A percentile compares a stretch with the other conserved stretches of the same genome.
These are phyloP conservation scores for Papilio machaon DNA, from an alignment of 1,140 invertebrate species.

Conservation along the genomic window DNA sequence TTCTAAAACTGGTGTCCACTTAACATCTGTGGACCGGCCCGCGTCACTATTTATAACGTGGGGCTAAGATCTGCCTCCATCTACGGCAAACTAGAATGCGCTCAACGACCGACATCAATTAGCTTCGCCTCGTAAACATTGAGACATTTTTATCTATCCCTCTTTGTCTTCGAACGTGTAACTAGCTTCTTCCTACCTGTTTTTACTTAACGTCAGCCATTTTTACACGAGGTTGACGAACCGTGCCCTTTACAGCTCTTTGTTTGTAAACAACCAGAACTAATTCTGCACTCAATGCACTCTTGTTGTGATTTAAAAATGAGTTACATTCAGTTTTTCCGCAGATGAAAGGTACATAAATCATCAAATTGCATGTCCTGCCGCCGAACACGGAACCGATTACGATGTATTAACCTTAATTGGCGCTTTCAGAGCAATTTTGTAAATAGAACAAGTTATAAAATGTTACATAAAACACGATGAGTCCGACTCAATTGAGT, in stretches of 20 bases:
- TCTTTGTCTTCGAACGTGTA: slow-evolving; percentile 53
- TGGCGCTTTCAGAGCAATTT: slow-evolving; percentile 31
- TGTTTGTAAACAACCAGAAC: slow-evolving; percentile 60
- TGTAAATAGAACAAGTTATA: slow-evolving; percentile 38
- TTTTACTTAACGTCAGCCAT: slow-evolving; percentile 45
- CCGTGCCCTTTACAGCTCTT: slow-evolving; percentile 54
- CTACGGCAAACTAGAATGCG: slow-evolving; percentile 72
- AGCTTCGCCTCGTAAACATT: slow-evolving; percentile 60
- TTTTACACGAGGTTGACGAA: slow-evolving; percentile 62
- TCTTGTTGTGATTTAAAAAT: slow-evolving; percentile 8
- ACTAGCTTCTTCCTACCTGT: slow-evolving; percentile 54
- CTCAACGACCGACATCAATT: slow-evolving; percentile 60
- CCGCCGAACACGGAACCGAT: slow-evolving; percentile 30
- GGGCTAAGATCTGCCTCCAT: slow-evolving; percentile 68
- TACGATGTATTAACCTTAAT: slow-evolving; percentile 37
- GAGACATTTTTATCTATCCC: slow-evolving; percentile 64
- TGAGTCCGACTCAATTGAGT: slow-evolving; percentile 24
- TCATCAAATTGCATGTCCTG: slow-evolving; percentile 32
- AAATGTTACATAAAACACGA: slow-evolving; percentile 38
- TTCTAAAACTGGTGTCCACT: slow-evolving; percentile 78
- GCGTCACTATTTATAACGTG: slow-evolving; percentile 73
- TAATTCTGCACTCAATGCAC: slow-evolving; percentile 48
- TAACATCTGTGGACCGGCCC: slow-evolving; percentile 66
- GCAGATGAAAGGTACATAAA: slow-evolving; percentile 25
- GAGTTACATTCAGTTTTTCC: slow-evolving; percentile 19